These are phyloP conservation scores for Trypoxylus dichotomus DNA, from an alignment of 1,140 invertebrate species.

Conservation along the genomic window DNA sequence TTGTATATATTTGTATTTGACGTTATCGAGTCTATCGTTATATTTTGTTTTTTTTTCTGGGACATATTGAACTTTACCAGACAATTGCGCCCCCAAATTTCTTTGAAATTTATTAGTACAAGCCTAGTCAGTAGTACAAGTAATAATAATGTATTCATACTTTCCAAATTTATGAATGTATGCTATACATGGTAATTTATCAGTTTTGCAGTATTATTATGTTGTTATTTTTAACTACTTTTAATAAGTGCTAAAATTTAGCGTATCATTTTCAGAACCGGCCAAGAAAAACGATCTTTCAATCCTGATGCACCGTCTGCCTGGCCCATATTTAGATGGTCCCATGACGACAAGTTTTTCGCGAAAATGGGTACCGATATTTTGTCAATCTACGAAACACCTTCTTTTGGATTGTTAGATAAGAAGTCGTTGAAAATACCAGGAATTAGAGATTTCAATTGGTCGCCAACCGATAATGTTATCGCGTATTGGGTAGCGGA, in stretches of 20 bases:
- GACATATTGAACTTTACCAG: too few species aligned
- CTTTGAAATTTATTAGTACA: too few species aligned
- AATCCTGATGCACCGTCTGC: slow-evolving; percentile 78
- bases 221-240: neutral
- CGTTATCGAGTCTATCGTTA: too few species aligned
- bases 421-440: slow-evolving; percentile 94
- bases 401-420: slow-evolving; percentile 88
- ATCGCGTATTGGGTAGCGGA: slow-evolving; percentile 99
- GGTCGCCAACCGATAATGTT: slow-evolving; percentile 96
- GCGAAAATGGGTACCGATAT: slow-evolving; percentile 83
- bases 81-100: too few species aligned
- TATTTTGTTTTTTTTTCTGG: too few species aligned
- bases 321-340: slow-evolving; percentile 97
- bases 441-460: slow-evolving; percentile 93
- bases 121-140: too few species aligned
- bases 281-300: slow-evolving; percentile 91
- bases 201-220: neutral
- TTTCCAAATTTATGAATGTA: too few species aligned
- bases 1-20: too few species aligned
- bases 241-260: neutral
- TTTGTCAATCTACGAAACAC: slow-evolving; percentile 94
- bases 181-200: too few species aligned
- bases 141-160: too few species aligned
- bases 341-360: slow-evolving; percentile 95
- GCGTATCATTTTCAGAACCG: slow-evolving; percentile 60